Percentiles rank a stretch among this genome's conserved stretches.
These are phyloP conservation scores for Rhinolophus ferrumequinum DNA, from an alignment of 2,113 vertebrate species.

Conservation along the genomic window DNA sequence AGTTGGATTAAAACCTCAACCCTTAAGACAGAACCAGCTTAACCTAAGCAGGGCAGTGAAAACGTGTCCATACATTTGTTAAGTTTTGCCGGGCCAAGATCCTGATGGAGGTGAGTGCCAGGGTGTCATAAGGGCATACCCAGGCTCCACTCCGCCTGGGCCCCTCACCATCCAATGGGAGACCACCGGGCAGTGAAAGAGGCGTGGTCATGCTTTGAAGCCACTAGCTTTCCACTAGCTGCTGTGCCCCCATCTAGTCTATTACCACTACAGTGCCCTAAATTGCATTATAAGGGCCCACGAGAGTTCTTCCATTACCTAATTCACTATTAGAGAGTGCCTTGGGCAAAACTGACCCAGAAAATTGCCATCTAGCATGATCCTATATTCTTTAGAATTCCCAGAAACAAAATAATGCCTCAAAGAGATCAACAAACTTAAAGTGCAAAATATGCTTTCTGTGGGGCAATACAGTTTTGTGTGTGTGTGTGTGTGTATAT, in stretches of 20 bases:
- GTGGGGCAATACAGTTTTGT: background rate
- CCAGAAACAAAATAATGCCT: slow-evolving; percentile 43
- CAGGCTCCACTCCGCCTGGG: background rate
- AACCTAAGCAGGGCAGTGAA: background rate
- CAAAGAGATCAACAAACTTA: slow-evolving; percentile 29
- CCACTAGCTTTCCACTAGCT: background rate
- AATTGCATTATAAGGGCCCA: slow-evolving; percentile 21
- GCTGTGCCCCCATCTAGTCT: background rate
- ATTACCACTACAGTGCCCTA: background rate
- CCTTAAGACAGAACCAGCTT: background rate
- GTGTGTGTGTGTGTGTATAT: background rate
- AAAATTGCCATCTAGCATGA: slow-evolving; percentile 21
- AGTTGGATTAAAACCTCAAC: background rate
- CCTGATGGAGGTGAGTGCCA: background rate
- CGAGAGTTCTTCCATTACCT: slow-evolving; percentile 4
- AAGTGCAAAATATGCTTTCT: background rate
- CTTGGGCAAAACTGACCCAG: slow-evolving; percentile 41
- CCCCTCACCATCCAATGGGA: background rate
- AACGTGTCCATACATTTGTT: background rate
- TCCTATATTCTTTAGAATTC: slow-evolving; percentile 1
- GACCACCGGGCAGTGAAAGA: background rate
- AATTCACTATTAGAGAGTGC: slow-evolving; percentile 45
- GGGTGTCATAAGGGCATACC: background rate
- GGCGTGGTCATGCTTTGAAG: background rate
- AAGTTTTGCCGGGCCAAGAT: background rate